A percentile compares a stretch with the other conserved stretches of the same genome.
These are phyloP conservation scores for Carcina quercana DNA, from an alignment of 2,888 invertebrate species.

Conservation along the genomic window DNA sequence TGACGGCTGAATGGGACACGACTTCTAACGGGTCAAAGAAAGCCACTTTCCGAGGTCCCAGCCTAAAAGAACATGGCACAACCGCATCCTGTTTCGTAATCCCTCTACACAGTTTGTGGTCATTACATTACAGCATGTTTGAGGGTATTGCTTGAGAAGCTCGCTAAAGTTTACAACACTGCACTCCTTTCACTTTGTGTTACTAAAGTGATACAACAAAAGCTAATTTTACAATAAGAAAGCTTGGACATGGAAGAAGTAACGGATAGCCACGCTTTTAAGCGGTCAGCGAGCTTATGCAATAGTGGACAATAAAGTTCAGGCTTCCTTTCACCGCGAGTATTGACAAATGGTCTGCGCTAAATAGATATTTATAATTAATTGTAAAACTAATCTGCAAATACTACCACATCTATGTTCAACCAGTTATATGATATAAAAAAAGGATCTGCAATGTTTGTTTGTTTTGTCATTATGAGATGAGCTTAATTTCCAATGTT, in stretches of 20 bases:
- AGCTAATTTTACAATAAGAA: slow-evolving; percentile 42
- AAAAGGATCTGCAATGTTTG: too few species aligned
- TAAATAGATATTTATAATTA: too few species aligned
- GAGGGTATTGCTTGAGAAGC: slow-evolving; percentile 25
- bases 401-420: too few species aligned
- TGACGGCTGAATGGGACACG: slow-evolving; percentile 39
- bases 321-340: slow-evolving; percentile 11
- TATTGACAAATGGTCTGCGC: too few species aligned
- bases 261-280: slow-evolving; percentile 29
- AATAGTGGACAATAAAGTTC: slow-evolving; percentile 39
- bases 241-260: slow-evolving; percentile 30
- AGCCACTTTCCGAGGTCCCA: slow-evolving; percentile 38
- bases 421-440: too few species aligned
- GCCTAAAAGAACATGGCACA: slow-evolving; percentile 34
- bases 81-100: slow-evolving; percentile 31
- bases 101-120: slow-evolving; percentile 19
- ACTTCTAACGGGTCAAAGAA: slow-evolving; percentile 57
- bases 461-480: too few species aligned
- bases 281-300: slow-evolving; percentile 38
- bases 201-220: slow-evolving; percentile 31
- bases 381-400: too few species aligned
- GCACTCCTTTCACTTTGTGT: slow-evolving; percentile 39
- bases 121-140: slow-evolving; percentile 15
- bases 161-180: slow-evolving; percentile 8
- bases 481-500: too few species aligned